Percentiles rank a stretch among this genome's conserved stretches.
Evolutionary conservation across 1,140 invertebrate genomes (phyloP).

Genomic region (Ceratoteleas bidentatus): DNA sequence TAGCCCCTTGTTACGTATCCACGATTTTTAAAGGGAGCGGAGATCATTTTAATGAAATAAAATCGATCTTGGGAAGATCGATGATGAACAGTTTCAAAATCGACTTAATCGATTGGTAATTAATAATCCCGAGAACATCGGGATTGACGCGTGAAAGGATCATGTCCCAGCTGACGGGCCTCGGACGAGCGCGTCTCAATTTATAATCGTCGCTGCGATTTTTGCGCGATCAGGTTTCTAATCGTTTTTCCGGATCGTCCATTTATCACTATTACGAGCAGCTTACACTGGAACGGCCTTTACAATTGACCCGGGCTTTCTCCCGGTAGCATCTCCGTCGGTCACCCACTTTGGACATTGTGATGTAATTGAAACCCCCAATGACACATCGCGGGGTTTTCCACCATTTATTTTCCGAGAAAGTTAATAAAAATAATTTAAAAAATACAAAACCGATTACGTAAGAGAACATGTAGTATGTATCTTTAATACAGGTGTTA

Average conservation of each 20-base stretch:
- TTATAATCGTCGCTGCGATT: slow-evolving; percentile 48
- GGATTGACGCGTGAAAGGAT: slow-evolving; percentile 42
- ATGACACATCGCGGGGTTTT: no score
- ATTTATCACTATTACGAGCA: slow-evolving; percentile 57
- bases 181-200: slow-evolving; percentile 28
- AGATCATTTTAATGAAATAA: no score
- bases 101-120: neutral
- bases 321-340: slow-evolving; percentile 71
- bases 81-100: no score
- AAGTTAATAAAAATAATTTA: slow-evolving; percentile 2
- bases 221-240: slow-evolving; percentile 46
- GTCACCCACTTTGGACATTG: slow-evolving; percentile 61
- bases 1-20: no score
- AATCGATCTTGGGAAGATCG: no score
- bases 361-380: slow-evolving; percentile 45
- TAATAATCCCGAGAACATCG: slow-evolving; percentile 23
- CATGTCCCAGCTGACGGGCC: neutral
- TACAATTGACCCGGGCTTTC: slow-evolving; percentile 74
- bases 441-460: no score
- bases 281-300: slow-evolving; percentile 65
- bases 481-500: no score
- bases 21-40: no score
- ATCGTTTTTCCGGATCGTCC: slow-evolving; percentile 51
- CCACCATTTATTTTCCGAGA: neutral
- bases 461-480: no score